Conservation (phyloP, 2,113 vertebrate genomes). For the Peromyscus leucopus region DNA sequence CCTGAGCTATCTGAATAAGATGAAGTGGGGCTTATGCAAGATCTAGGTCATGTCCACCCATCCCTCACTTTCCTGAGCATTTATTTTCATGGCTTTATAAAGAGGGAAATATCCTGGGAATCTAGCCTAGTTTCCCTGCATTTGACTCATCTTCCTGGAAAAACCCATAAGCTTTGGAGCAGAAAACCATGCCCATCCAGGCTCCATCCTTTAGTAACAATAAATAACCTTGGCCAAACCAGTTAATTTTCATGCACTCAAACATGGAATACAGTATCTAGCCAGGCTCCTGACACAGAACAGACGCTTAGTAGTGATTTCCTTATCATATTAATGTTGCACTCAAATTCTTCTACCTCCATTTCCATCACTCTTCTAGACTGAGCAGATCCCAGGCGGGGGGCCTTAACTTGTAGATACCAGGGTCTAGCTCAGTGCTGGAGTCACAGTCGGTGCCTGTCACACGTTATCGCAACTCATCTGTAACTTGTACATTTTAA, state of each 20-base stretch:
- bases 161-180: background rate
- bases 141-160: background rate
- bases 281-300: background rate
- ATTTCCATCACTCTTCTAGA: background rate
- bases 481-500: background rate
- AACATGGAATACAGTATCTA: background rate
- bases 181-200: background rate
- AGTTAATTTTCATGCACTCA: background rate
- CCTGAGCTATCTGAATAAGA: background rate
- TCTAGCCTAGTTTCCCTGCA: background rate
- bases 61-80: background rate
- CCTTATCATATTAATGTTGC: background rate
- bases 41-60: background rate
- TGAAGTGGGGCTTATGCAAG: background rate
- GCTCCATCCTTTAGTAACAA: background rate
- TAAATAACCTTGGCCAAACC: conserved; percentile 12
- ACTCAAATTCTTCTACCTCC: background rate
- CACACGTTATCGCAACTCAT: background rate
- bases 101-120: background rate
- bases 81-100: background rate
- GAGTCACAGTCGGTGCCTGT: background rate
- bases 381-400: background rate
- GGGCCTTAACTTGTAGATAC: background rate
- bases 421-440: background rate
- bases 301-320: background rate